These are phyloP conservation scores for Pseudorasbora parva DNA, from an alignment of 2,113 vertebrate species.

Conservation along the genomic window DNA sequence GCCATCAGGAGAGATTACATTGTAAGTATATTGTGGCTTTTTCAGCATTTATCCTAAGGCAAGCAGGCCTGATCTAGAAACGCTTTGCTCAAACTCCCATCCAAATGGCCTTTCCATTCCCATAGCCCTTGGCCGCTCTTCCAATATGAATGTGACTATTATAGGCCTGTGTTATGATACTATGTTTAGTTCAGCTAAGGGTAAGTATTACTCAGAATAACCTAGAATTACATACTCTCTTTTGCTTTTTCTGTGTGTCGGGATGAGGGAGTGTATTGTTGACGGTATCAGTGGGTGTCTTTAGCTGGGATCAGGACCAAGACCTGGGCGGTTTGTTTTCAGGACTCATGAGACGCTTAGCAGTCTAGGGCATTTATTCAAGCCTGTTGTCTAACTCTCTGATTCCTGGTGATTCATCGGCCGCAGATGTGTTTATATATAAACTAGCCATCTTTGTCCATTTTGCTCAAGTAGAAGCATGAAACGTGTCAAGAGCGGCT, in stretches of 20 bases:
- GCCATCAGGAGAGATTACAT: slow-evolving; percentile 17
- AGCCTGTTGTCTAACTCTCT: slow-evolving; percentile 20
- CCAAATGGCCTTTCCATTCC: slow-evolving; percentile 10
- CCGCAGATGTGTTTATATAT: slow-evolving; percentile 19
- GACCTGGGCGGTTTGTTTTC: slow-evolving; percentile 35
- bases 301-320: slow-evolving; percentile 15
- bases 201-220: slow-evolving; percentile 13
- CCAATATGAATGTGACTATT: neutral
- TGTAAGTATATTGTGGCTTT: slow-evolving; percentile 23
- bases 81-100: neutral
- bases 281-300: slow-evolving; percentile 40
- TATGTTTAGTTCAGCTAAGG: slow-evolving; percentile 18
- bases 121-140: neutral
- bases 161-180: neutral
- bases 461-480: neutral
- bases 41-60: slow-evolving; percentile 1
- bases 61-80: neutral
- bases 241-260: slow-evolving; percentile 8
- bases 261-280: slow-evolving; percentile 26
- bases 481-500: neutral
- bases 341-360: slow-evolving; percentile 3
- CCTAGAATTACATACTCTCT: slow-evolving; percentile 33
- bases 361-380: slow-evolving; percentile 2
- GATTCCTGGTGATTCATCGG: slow-evolving; percentile 16
- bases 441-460: neutral